A percentile compares a stretch with the other conserved stretches of the same genome.
These are phyloP conservation scores for Camponotus pennsylvanicus DNA, from an alignment of 1,140 invertebrate genomes.

Conservation along the genomic window DNA sequence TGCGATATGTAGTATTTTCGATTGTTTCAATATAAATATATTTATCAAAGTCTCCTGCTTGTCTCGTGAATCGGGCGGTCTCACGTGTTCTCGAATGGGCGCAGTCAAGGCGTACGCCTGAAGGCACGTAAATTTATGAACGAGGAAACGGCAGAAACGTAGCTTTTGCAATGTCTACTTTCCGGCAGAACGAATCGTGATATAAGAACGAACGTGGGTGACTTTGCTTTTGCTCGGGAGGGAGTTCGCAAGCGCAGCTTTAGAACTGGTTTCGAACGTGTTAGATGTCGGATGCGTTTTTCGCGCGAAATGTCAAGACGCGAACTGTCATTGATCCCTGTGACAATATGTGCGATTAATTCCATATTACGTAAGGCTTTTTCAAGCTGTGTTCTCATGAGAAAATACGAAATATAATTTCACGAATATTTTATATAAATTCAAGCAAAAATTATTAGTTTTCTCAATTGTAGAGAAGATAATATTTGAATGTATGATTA, in stretches of 20 bases:
- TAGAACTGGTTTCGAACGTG: constrained; percentile 71
- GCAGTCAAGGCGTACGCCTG: constrained; percentile 55
- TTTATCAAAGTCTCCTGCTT: constrained; percentile 18
- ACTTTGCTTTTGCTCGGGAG: constrained; percentile 63
- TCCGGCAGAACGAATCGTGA: constrained; percentile 74
- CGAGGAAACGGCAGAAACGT: constrained; percentile 76
- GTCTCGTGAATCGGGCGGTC: constrained; percentile 39
- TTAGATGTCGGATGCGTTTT: constrained; percentile 52
- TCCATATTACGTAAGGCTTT: background rate
- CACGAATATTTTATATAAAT: background rate
- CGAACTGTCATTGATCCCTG: background rate
- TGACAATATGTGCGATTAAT: background rate
- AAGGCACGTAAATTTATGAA: constrained; percentile 79
- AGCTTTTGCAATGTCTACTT: constrained; percentile 68
- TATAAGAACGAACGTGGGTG: constrained; percentile 80
- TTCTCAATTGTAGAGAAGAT: too few species aligned
- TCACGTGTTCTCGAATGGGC: constrained; percentile 60
- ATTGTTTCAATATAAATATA: background rate
- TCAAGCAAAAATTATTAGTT: background rate
- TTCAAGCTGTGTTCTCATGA: background rate
- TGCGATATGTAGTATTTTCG: background rate
- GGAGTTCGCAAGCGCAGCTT: constrained; percentile 63
- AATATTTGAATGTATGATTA: background rate
- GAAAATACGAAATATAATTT: background rate
- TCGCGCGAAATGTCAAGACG: background rate